A percentile compares a stretch with the other conserved stretches of the same genome.
These are phyloP conservation scores for Selene dorsalis DNA, from an alignment of 2,797 vertebrate genomes.

Conservation along the genomic window DNA sequence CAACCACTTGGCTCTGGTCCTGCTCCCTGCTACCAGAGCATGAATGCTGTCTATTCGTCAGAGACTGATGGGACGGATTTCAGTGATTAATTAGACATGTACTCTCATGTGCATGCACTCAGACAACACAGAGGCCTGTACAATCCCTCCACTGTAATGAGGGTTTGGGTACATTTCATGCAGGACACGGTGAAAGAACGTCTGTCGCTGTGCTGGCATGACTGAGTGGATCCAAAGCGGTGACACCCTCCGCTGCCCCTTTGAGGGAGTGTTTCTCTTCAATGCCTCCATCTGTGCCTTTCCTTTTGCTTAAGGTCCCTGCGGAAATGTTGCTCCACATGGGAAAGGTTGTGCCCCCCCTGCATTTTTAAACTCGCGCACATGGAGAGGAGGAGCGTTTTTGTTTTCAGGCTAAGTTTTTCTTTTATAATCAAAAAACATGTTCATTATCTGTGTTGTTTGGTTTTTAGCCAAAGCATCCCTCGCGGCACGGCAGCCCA, in stretches of 20 bases:
- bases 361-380: conserved; percentile 37
- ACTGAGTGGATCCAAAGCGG: conserved; percentile 55
- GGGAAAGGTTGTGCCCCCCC: conserved; percentile 31
- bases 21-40: conserved; percentile 53
- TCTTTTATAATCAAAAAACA: conserved; percentile 44
- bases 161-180: conserved; percentile 66
- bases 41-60: conserved; percentile 64
- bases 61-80: conserved; percentile 65
- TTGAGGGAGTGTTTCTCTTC: conserved; percentile 62
- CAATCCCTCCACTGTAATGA: conserved; percentile 71
- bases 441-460: conserved; percentile 33
- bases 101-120: conserved; percentile 30
- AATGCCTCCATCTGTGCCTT: conserved; percentile 66
- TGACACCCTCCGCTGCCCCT: conserved; percentile 55
- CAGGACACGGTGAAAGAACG: conserved; percentile 67
- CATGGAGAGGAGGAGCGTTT: background rate
- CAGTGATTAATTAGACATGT: conserved; percentile 72
- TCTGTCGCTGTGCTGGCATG: conserved; percentile 70
- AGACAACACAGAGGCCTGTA: conserved; percentile 30
- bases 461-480: conserved; percentile 36
- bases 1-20: conserved; percentile 64
- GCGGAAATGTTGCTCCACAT: conserved; percentile 48
- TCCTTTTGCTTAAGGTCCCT: conserved; percentile 32
- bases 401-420: conserved; percentile 24
- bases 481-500: conserved; percentile 43